A percentile compares a stretch with the other conserved stretches of the same genome.
phyloP scores from a whole-genome alignment of 2,113 vertebrate genomes.

The Morone saxatilis region DNA sequence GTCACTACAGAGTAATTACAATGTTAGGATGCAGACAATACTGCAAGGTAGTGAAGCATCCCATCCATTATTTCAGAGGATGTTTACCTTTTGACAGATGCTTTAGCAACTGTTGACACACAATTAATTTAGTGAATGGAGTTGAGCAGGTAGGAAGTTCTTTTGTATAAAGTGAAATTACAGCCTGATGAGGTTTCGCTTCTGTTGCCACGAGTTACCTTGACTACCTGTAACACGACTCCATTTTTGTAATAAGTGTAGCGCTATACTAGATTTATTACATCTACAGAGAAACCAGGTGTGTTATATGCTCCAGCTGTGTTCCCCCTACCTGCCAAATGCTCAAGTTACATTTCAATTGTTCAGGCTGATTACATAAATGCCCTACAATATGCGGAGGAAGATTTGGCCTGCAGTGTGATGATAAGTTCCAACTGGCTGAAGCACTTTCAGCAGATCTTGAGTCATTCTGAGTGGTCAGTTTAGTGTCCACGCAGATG shows the following conservation, averaged over 20 bases:
- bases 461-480: constrained; percentile 32
- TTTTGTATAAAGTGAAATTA: constrained; percentile 34
- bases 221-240: background rate
- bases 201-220: constrained; percentile 19
- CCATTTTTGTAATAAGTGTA: background rate
- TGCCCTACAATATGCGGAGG: background rate
- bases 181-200: constrained; percentile 39
- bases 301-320: constrained; percentile 18
- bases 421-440: background rate
- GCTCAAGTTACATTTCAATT: background rate
- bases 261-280: background rate
- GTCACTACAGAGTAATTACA: constrained; percentile 47
- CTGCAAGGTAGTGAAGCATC: constrained; percentile 31
- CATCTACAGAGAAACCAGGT: background rate
- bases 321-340: constrained; percentile 2
- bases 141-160: constrained; percentile 35
- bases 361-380: constrained; percentile 21
- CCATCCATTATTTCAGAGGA: constrained; percentile 57
- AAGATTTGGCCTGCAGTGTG: background rate
- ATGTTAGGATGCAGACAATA: constrained; percentile 30
- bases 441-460: background rate
- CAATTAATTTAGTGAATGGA: constrained; percentile 44
- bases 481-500: background rate
- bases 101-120: constrained; percentile 57
- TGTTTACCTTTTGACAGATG: constrained; percentile 63